Evolutionary conservation across 2,888 invertebrate species (phyloP), one percentile per base, ranked within the genome.

Genomic region (Piscicola geometra): DNA sequence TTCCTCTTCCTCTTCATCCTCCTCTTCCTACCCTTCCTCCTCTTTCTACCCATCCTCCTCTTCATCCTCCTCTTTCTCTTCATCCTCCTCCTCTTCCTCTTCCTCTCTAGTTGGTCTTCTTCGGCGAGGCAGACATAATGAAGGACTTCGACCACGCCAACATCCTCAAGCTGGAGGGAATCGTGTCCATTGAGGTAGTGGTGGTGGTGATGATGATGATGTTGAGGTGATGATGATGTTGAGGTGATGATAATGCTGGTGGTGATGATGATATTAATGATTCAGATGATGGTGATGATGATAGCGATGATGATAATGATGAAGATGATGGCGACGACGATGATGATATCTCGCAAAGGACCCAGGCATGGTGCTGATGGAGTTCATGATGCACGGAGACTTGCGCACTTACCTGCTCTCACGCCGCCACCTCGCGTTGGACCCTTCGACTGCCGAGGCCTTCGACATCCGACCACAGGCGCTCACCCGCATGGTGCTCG

Each of bases 81-180:
- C 60, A 15, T 25, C 60, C 25, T 25, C 60, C 5, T 21, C 60
- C 60, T 25, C n/a, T 25, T 5, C 60, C 9, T 21, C 60, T 56
- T 56, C 60, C 21, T 56, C 60, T 21, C 3, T 0, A 86, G 84
- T 87, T 94, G 35, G 94, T 95, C 84, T 95, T 95, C 83, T 87
- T 95, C 47, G 91, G 93, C 73, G 95, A 95, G 85, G 94, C 94
- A 0, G 93, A 94, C 84, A 91, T 93, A 30, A 94, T 95, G 94
- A 94, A 94, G 83, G 89, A 92, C 69, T 93, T 95, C 85, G 91
- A 93, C 76, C 94, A 95, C 84, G 90, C 90, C 82, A 94, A 95
- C 84, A 91, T 95, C 75, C 91, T 95, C 21, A 89, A 90, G 80
- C 87, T 95, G 36, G 86, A 94, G 25, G 94, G 92, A 0, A 93